These are phyloP conservation scores for Anguilla megastoma DNA, from an alignment of 2,797 vertebrate genomes.

Conservation along the genomic window DNA sequence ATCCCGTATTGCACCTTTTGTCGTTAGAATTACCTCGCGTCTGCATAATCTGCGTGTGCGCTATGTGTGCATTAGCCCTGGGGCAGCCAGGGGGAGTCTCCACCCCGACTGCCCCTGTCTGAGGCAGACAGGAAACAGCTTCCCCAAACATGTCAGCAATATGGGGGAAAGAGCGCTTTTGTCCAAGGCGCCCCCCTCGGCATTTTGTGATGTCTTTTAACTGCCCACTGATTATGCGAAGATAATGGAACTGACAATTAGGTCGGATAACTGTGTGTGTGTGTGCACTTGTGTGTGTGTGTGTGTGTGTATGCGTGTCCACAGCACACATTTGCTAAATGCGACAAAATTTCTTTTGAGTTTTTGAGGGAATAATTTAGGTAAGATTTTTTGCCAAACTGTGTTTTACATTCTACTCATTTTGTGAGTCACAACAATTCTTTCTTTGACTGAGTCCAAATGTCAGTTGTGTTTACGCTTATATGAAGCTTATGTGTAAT, in stretches of 20 bases:
- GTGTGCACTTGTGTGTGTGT: conserved; percentile 25
- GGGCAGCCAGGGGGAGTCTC: conserved; percentile 67
- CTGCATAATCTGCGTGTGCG: conserved; percentile 51
- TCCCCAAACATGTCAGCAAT: conserved; percentile 79
- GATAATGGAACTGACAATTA: conserved; percentile 44
- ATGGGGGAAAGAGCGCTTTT: conserved; percentile 76
- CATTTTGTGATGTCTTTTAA: conserved; percentile 52
- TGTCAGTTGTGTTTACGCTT: no score
- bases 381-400: neutral
- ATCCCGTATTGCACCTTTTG: conserved; percentile 31
- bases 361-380: conserved; percentile 24
- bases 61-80: conserved; percentile 51
- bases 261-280: conserved; percentile 22
- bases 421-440: neutral
- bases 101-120: conserved; percentile 72
- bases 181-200: conserved; percentile 67
- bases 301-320: conserved; percentile 7
- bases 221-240: conserved; percentile 55
- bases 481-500: neutral
- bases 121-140: conserved; percentile 79
- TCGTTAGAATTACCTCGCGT: conserved; percentile 46
- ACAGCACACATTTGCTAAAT: conserved; percentile 10
- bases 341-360: neutral
- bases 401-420: neutral
- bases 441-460: neutral